Conservation (phyloP, 2,113 vertebrate species). For the Toxotes jaculatrix region DNA sequence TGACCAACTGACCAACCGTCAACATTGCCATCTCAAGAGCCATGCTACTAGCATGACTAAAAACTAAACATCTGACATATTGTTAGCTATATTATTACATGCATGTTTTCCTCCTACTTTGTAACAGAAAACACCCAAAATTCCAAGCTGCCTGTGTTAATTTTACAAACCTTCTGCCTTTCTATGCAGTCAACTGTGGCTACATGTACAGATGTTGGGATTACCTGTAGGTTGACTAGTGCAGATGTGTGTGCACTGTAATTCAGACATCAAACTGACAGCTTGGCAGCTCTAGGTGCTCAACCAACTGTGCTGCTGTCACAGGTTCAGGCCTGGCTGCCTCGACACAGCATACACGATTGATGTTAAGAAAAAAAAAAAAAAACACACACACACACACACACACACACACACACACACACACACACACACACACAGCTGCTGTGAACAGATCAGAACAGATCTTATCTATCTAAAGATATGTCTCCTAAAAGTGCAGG, state of each 20-base stretch:
- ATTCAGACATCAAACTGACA: constrained; percentile 78
- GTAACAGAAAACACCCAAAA: not conserved
- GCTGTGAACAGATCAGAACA: constrained; percentile 13
- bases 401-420: not conserved
- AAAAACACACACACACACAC: not conserved
- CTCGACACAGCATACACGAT: constrained; percentile 40
- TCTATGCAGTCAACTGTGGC: constrained; percentile 20
- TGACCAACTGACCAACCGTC: not conserved
- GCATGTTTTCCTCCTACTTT: not conserved
- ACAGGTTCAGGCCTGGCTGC: constrained; percentile 74
- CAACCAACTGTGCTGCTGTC: constrained; percentile 75
- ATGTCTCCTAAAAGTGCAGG: constrained; percentile 47
- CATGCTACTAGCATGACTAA: not conserved
- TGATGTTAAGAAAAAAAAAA: constrained; percentile 24
- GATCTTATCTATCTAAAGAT: constrained; percentile 56
- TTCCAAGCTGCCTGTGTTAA: not conserved
- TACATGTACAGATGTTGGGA: constrained; percentile 61
- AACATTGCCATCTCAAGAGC: not conserved
- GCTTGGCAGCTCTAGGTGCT: constrained; percentile 64
- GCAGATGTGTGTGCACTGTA: constrained; percentile 65
- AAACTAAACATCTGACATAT: not conserved
- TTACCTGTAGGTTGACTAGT: constrained; percentile 53
- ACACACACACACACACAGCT: not conserved
- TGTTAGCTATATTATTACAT: not conserved
- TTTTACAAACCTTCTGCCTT: constrained; percentile 29